phyloP scores from a whole-genome alignment of 1,140 invertebrate species.

The Drosophila equinoxialis region DNA sequence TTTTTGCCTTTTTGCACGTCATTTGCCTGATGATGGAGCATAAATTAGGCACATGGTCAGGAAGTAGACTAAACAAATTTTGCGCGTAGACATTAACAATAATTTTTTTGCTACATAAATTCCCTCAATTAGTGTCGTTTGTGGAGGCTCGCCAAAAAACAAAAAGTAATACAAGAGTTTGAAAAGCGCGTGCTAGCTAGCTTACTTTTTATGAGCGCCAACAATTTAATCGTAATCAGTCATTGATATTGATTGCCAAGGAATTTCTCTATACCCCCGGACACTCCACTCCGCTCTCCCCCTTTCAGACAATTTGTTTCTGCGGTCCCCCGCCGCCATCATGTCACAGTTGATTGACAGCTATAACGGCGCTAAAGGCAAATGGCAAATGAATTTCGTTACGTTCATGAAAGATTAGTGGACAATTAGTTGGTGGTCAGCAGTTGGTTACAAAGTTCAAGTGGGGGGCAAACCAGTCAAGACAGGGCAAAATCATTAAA shows the following conservation, averaged over 20 bases:
- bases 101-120: background rate
- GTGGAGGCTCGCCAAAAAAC: slow-evolving; percentile 53
- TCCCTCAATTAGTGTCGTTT: background rate
- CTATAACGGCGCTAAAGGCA: slow-evolving; percentile 33
- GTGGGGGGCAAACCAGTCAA: slow-evolving; percentile 49
- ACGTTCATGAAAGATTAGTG: slow-evolving; percentile 36
- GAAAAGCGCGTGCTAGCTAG: slow-evolving; percentile 10
- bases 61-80: background rate
- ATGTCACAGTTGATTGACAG: slow-evolving; percentile 46
- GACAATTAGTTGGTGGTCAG: slow-evolving; percentile 38
- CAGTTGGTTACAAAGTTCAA: slow-evolving; percentile 64
- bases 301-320: background rate
- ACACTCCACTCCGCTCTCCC: background rate
- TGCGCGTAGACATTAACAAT: background rate
- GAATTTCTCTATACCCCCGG: background rate
- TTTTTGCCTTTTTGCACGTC: slow-evolving; percentile 3
- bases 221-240: slow-evolving; percentile 56
- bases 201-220: slow-evolving; percentile 19
- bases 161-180: slow-evolving; percentile 21
- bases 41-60: slow-evolving; percentile 22
- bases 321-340: slow-evolving; percentile 18
- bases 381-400: slow-evolving; percentile 13
- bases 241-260: slow-evolving; percentile 55
- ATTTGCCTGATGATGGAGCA: slow-evolving; percentile 24
- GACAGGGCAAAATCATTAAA: slow-evolving; percentile 39